Percentiles rank a stretch among this genome's conserved stretches.
Conservation (phyloP, 2,113 vertebrate genomes). For the Cyprinodon tularosa region DNA sequence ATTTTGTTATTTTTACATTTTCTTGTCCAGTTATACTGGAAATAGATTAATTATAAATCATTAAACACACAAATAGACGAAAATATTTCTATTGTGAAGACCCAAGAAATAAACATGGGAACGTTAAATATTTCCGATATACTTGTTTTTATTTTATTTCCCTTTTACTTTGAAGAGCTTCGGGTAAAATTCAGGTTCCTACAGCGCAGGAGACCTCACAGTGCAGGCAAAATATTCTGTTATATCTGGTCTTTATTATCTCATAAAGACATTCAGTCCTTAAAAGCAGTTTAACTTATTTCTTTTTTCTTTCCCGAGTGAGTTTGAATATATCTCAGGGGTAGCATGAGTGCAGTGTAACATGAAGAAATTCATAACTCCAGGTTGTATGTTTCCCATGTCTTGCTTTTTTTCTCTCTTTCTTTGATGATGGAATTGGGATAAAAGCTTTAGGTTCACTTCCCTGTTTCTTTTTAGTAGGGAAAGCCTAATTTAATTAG, state of each 20-base stretch:
- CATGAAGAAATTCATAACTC: conserved; percentile 77
- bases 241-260: conserved; percentile 5
- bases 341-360: conserved; percentile 54
- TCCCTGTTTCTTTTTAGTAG: conserved; percentile 77
- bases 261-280: conserved; percentile 34
- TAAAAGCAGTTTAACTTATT: conserved; percentile 42
- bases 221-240: neutral
- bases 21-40: too few species aligned
- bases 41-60: too few species aligned
- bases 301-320: neutral
- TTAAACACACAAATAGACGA: too few species aligned
- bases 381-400: conserved; percentile 71
- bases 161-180: too few species aligned
- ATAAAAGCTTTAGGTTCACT: conserved; percentile 78
- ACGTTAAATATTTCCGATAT: too few species aligned
- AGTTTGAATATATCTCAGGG: conserved; percentile 60
- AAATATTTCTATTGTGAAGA: too few species aligned
- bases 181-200: too few species aligned
- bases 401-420: conserved; percentile 43
- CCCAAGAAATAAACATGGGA: too few species aligned
- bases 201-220: too few species aligned
- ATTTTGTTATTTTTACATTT: too few species aligned
- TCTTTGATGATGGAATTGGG: conserved; percentile 79
- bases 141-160: too few species aligned
- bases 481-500: conserved; percentile 84